Percentiles rank a stretch among this genome's conserved stretches.
These are phyloP conservation scores for Alcedo atthis DNA, from an alignment of 2,797 vertebrate genomes.

Conservation along the genomic window DNA sequence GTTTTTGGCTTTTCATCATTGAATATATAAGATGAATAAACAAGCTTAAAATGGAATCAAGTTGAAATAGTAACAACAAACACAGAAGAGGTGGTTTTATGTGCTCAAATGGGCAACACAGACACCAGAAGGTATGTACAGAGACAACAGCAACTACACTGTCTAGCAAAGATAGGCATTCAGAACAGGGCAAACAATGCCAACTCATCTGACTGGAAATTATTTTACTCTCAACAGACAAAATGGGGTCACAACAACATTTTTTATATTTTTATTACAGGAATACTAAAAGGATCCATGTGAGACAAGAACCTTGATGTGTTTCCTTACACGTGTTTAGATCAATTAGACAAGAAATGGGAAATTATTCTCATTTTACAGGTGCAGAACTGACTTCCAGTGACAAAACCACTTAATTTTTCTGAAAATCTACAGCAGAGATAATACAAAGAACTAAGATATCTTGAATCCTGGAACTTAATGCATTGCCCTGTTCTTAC, in stretches of 20 bases:
- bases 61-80: conserved; percentile 43
- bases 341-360: neutral
- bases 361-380: neutral
- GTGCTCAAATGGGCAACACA: conserved; percentile 12
- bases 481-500: neutral
- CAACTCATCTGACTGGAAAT: neutral
- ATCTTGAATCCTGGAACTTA: neutral
- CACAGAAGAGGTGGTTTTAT: neutral
- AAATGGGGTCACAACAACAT: neutral
- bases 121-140: neutral
- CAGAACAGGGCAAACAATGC: neutral
- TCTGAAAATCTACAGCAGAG: neutral
- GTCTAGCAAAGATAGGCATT: conserved; percentile 23
- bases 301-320: neutral
- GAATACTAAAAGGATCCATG: neutral
- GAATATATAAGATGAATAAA: conserved; percentile 19
- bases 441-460: neutral
- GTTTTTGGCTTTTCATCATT: conserved; percentile 12
- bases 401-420: neutral
- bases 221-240: neutral
- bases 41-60: conserved; percentile 2
- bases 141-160: neutral
- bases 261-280: neutral
- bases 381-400: neutral
- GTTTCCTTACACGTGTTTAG: neutral